Evolutionary conservation across 2,113 vertebrate species (phyloP), one percentile per base, ranked within the genome.

Genomic region (Melozone crissalis): DNA sequence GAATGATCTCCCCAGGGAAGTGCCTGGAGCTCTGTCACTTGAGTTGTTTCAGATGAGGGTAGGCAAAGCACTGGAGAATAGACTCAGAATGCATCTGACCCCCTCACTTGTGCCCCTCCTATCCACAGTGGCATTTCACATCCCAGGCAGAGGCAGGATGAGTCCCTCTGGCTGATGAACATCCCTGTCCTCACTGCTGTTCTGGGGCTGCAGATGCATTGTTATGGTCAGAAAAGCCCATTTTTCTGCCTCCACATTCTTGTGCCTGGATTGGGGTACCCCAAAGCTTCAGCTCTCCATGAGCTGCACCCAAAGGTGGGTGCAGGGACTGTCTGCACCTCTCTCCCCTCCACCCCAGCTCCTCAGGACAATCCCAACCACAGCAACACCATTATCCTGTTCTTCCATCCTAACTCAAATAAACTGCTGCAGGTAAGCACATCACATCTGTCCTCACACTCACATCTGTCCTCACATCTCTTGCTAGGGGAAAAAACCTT

Each of bases 1-100:
- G 94, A 87, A 94, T 62, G 63, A 76, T 95, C 58, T 95, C 89
- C 84, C 89, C 71, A 76, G 84, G 94, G 89, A 95, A 69, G 71
- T 59, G 87, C 87, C 87, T 87, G 89, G 84, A 96, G 95, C 92
- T 94, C 88, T 0, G 0, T 90, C 93, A 94, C 83, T 95, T 7
- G 63, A 84, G 79, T 52, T 77, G 68, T 73, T 90, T 85, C 89
- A 87, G 87, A 91, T 77, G 72, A 96, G 55, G 75, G 46, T 8
- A 67, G 75, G 93, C 90, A 96, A 83, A 91, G 78, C 63, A 22
- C 59, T 61, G 65, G 76, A 74, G 76, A 90, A 92, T 2, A 74
- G 71, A 54, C 72, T 92, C 75, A 66, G 55, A 79, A 87, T 18
- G 65, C 47, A 54, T 62, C 67, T 39, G 68, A 74, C 58, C 46